Evolutionary conservation across 2,797 vertebrate genomes (phyloP), one percentile per base, ranked within the genome.

Genomic region (Cuculus canorus): DNA sequence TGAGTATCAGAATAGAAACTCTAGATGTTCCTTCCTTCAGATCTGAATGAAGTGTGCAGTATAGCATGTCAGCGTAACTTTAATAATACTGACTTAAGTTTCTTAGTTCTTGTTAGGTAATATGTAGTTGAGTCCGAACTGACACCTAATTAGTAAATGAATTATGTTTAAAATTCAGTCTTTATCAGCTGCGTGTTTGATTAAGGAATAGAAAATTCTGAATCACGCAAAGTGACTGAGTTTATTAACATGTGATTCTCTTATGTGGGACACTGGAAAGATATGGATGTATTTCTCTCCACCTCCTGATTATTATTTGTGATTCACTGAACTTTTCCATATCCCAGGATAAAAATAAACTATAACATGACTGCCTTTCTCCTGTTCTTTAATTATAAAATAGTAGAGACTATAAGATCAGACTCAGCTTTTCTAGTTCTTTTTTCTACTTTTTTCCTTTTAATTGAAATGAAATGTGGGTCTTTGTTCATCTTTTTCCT

Each of bases 271-370:
- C 78, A 50, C 41, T 93, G 95, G 94, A 94, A 96, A 95, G 80
- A 93, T 63, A 72, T 2, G 27, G 53, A 53, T 86, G 56, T 65
- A 17, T 90, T 94, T 94, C 54, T 95, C 79, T 86, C 91, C 59
- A 82, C 33, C 33, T 41, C 19, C 41, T 78, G 66, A 69, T 90
- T 79, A 73, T 84, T 95, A 92, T 86, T 93, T 2, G 5, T 84
- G 53, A 88, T 84, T 93, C 90, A 86, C 33, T 82, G 68, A 94
- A 89, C 54, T 79, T 94, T 94, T 97, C 95, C 96, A n/a, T 88
- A 77, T 8, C 24, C 60, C 9, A 84, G 82, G 94, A 93, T 77
- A 93, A 97, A 96, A 96, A 96, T 92, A 94, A 88, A 41, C 79
- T 60, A 24, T 65, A 68, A 60, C 33, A 19, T 93, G 95, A 88